Percentiles rank a stretch among this genome's conserved stretches.
These are phyloP conservation scores for Drosophila ambigua DNA, from an alignment of 1,140 invertebrate species.

Conservation along the genomic window DNA sequence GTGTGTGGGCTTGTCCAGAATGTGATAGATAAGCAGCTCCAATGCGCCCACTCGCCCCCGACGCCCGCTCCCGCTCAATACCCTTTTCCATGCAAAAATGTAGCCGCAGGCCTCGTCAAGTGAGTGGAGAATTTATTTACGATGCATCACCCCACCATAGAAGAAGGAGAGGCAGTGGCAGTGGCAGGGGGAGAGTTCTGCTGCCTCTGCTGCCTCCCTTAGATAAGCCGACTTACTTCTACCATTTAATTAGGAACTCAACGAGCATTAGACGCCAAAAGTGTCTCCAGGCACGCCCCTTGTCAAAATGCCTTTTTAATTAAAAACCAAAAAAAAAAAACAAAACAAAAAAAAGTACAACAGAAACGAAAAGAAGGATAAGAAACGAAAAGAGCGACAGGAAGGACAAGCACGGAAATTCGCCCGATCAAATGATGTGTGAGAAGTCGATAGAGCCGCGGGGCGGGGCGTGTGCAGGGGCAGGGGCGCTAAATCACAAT, in stretches of 20 bases:
- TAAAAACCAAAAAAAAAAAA: conserved; percentile 51
- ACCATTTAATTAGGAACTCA: conserved; percentile 74
- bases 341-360: neutral
- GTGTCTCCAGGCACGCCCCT: conserved; percentile 65
- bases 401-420: conserved; percentile 5
- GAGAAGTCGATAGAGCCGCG: conserved; percentile 72
- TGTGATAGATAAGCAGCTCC: conserved; percentile 55
- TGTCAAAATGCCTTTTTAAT: conserved; percentile 76
- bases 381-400: neutral
- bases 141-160: conserved; percentile 9
- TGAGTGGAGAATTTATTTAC: conserved; percentile 55
- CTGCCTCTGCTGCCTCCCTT: neutral
- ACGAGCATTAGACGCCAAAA: conserved; percentile 68
- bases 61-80: neutral
- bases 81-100: conserved; percentile 59
- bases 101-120: conserved; percentile 36
- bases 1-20: conserved; percentile 69
- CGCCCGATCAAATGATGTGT: conserved; percentile 71
- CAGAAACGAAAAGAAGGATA: too few relatives aligned
- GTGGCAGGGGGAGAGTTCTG: too few relatives aligned
- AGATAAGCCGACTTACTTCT: conserved; percentile 61
- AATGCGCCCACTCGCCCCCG: neutral
- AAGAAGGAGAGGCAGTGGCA: too few relatives aligned
- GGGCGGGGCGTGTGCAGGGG: too few relatives aligned
- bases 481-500: conserved; percentile 66